Percentiles rank a stretch among this genome's conserved stretches.
phyloP scores from a whole-genome alignment of 2,113 vertebrate genomes.

The Polyodon spathula region DNA sequence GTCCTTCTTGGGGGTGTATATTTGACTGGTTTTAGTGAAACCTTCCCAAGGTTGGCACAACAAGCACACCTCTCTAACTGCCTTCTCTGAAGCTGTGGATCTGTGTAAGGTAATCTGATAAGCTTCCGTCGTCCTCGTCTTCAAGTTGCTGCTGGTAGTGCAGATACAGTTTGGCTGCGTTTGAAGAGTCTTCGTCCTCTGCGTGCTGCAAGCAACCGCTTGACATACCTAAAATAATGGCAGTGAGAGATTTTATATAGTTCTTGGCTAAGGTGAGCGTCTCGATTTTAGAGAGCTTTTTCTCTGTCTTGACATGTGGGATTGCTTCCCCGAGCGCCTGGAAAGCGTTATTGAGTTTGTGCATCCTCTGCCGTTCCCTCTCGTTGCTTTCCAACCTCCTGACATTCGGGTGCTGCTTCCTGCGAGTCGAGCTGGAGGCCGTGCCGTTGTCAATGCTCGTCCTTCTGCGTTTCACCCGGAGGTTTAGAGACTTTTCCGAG shows the following conservation, averaged over 20 bases:
- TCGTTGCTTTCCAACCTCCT: constrained; percentile 91
- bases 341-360: constrained; percentile 97
- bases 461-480: constrained; percentile 29
- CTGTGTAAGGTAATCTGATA: constrained; percentile 70
- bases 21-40: no score
- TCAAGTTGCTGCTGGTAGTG: constrained; percentile 73
- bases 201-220: constrained; percentile 57
- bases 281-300: constrained; percentile 97
- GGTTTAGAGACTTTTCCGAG: constrained; percentile 57
- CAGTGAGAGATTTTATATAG: constrained; percentile 92
- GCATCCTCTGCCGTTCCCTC: constrained; percentile 90
- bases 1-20: no score
- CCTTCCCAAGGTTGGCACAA: no score
- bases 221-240: constrained; percentile 84
- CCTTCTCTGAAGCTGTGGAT: constrained; percentile 63
- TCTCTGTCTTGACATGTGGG: constrained; percentile 82
- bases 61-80: constrained; percentile 38
- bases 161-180: constrained; percentile 64
- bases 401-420: constrained; percentile 43
- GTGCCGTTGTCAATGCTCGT: constrained; percentile 24
- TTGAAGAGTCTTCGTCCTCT: constrained; percentile 42
- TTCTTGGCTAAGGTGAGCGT: constrained; percentile 95
- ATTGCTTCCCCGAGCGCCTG: constrained; percentile 88
- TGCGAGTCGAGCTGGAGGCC: constrained; percentile 37
- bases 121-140: constrained; percentile 57